Base-by-base conservation (phyloP, 92 coral and sea anemone species). In the Virgularia gustaviana region DNA sequence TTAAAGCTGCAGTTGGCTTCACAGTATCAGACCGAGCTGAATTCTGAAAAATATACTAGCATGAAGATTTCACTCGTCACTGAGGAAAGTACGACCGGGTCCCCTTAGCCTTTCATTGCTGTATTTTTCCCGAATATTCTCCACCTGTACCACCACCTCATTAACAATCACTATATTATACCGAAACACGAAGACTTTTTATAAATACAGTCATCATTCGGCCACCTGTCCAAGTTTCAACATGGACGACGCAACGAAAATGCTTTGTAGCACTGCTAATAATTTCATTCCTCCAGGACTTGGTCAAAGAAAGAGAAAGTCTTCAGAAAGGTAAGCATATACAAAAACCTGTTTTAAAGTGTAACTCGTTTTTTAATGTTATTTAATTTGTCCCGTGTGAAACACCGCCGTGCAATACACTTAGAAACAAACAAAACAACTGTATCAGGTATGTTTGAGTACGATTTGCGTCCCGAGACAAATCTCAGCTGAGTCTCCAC, bases 221-320 rank as follows among this genome's bases (percentile, higher is more conserved):
- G 30, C 52, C 71, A 36, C 51, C 72, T 30, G 51, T 65, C 16
- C n/a, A 53, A 65, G 56, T 42, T 44, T 4, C 13, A 65, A 18
- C 16, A 65, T 65, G 55, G 29, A 42, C 18, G 1, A 13, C 35
- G 55, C 27, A 9, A 10, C 56, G 51, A 22, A 65, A 42, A 41
- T 37, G 1, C 4, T 65, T 32, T 16, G 27, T 65, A 36, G n/a
- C 55, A 3, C 22, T 22, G 44, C 72, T 20, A 65, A 42, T 44
- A 53, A 39, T 42, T 33, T 65, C 6, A 65, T 65, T 25, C 13
- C 32, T 1, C 29, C 15, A 10, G 72, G 34, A 39, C 30, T 65
- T 8, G 55, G 36, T n/a, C 56, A 1, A 11, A 23, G 30, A 29
- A 42, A 41, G 4, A 30, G n/a, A 10, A 22, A 34, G 44, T 8